These are phyloP conservation scores for Climacteris rufus DNA, from an alignment of 2,113 vertebrate genomes.

Conservation along the genomic window DNA sequence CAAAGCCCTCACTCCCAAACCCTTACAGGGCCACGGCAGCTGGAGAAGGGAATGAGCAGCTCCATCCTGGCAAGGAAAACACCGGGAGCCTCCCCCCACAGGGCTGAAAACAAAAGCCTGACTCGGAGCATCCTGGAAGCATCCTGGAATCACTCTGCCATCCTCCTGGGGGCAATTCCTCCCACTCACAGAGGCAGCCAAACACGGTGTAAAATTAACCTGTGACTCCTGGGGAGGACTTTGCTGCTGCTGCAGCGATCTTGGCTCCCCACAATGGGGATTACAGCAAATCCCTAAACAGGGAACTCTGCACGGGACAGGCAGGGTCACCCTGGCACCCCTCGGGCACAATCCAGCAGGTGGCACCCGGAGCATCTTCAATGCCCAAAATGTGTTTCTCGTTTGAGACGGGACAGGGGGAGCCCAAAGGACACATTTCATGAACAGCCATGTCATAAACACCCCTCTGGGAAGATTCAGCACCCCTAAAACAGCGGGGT, in stretches of 20 bases:
- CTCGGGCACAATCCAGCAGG: constrained; percentile 18
- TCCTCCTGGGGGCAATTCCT: background rate
- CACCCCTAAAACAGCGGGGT: background rate
- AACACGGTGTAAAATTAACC: background rate
- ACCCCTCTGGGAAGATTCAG: background rate
- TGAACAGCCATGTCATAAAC: background rate
- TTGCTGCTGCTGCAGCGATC: background rate
- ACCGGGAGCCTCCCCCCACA: background rate
- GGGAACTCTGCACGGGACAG: background rate
- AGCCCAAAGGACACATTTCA: background rate
- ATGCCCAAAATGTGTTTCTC: accelerated
- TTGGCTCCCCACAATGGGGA: background rate
- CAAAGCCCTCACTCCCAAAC: background rate
- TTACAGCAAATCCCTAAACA: background rate
- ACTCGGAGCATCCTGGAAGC: background rate
- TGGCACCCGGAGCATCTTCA: constrained; percentile 30
- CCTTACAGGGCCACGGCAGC: background rate
- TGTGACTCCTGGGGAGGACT: background rate
- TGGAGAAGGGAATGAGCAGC: background rate
- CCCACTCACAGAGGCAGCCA: background rate
- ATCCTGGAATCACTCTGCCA: background rate
- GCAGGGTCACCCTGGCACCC: background rate
- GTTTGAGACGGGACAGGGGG: background rate
- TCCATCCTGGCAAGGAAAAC: accelerated
- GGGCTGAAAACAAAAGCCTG: background rate